Evolutionary conservation across 2,113 vertebrate species (phyloP).

Genomic region (Vulpes ferrilata): DNA sequence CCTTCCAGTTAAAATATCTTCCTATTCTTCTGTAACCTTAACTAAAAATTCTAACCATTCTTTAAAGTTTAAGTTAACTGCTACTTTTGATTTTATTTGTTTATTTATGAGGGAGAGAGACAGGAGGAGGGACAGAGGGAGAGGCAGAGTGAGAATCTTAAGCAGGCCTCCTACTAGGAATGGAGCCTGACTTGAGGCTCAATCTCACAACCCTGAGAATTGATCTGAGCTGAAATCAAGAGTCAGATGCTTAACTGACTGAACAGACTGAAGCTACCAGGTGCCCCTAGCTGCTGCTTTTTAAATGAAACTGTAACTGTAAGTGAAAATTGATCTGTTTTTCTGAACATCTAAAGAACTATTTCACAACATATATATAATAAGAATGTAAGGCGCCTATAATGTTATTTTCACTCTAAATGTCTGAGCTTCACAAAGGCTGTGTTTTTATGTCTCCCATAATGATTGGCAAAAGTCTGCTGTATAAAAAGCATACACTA

Average conservation of each 20-base stretch:
- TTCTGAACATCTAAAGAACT: not conserved
- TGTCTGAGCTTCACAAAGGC: not conserved
- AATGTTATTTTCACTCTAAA: not conserved
- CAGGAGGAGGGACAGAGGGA: too few relatives aligned
- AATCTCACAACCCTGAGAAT: too few relatives aligned
- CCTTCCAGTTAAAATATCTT: not conserved
- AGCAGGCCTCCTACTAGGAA: too few relatives aligned
- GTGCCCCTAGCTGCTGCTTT: not conserved
- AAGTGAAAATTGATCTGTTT: conserved; percentile 48
- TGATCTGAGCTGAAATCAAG: too few relatives aligned
- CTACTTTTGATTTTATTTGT: too few relatives aligned
- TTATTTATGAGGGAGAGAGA: too few relatives aligned
- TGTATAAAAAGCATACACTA: conserved; percentile 13
- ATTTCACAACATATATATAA: not conserved
- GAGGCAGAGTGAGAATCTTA: too few relatives aligned
- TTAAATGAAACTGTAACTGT: not conserved
- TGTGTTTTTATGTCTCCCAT: not conserved
- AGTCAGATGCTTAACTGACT: too few relatives aligned
- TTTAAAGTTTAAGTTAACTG: conserved; percentile 8
- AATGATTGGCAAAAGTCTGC: not conserved
- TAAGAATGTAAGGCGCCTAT: not conserved
- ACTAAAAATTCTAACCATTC: not conserved
- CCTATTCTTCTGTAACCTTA: not conserved
- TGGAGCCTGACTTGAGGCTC: too few relatives aligned
- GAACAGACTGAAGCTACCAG: too few relatives aligned